Evolutionary conservation across 2,797 vertebrate genomes (phyloP).

Genomic region (Sciaenops ocellatus): DNA sequence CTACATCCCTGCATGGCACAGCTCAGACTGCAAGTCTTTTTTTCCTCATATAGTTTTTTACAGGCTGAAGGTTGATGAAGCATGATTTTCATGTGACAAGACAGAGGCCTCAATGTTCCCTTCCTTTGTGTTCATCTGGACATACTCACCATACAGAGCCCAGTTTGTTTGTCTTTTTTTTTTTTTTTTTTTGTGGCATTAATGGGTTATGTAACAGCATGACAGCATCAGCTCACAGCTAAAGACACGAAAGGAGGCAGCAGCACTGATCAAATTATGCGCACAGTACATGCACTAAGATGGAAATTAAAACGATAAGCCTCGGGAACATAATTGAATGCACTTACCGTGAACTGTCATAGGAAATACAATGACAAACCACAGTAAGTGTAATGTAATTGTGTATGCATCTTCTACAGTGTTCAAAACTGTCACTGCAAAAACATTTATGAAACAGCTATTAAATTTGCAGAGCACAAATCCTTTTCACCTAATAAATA

Average conservation of each 20-base stretch:
- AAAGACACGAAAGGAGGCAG: slow-evolving; percentile 30
- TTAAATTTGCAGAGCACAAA: slow-evolving; percentile 63
- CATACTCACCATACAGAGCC: not conserved
- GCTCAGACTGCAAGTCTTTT: not conserved
- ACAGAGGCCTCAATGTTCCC: slow-evolving; percentile 24
- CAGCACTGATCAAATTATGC: slow-evolving; percentile 43
- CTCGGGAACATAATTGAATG: slow-evolving; percentile 53
- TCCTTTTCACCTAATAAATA: slow-evolving; percentile 46
- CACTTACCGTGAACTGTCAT: slow-evolving; percentile 28
- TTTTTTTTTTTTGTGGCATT: slow-evolving; percentile 7
- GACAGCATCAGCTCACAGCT: slow-evolving; percentile 40
- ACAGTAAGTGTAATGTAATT: not conserved
- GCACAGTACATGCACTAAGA: slow-evolving; percentile 38
- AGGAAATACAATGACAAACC: slow-evolving; percentile 17
- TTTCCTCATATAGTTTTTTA: slow-evolving; percentile 15
- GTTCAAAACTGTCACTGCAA: slow-evolving; percentile 47
- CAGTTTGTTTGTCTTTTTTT: not conserved
- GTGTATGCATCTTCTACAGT: not conserved
- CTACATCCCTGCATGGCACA: slow-evolving; percentile 1
- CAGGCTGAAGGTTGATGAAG: not conserved
- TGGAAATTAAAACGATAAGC: slow-evolving; percentile 41
- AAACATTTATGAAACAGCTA: slow-evolving; percentile 23
- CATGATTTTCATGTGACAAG: not conserved
- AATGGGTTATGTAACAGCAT: slow-evolving; percentile 51
- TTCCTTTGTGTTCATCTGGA: slow-evolving; percentile 30